These are phyloP conservation scores for Metopia argyrocephala DNA, from an alignment of 2,888 invertebrate species.

Conservation along the genomic window DNA sequence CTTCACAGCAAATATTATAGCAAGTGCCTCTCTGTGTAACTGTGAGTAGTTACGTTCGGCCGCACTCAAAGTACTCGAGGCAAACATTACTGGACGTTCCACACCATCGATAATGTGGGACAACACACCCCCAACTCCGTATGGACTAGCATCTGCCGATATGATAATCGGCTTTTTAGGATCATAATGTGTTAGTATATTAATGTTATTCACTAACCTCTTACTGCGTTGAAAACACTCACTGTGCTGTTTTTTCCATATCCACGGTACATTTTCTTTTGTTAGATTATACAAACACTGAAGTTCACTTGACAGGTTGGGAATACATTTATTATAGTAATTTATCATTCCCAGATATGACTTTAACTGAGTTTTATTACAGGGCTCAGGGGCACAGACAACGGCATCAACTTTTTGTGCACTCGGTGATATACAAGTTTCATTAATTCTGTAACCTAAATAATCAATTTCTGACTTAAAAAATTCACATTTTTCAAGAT, in stretches of 20 bases:
- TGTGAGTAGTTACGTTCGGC: slow-evolving; percentile 46
- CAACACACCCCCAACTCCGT: slow-evolving; percentile 38
- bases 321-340: slow-evolving; percentile 56
- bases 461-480: slow-evolving; percentile 47
- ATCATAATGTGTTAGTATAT: slow-evolving; percentile 41
- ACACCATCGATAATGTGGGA: slow-evolving; percentile 49
- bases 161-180: neutral
- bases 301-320: slow-evolving; percentile 49
- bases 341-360: slow-evolving; percentile 49
- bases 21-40: slow-evolving; percentile 30
- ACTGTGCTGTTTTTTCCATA: slow-evolving; percentile 31
- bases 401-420: slow-evolving; percentile 29
- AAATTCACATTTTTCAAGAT: slow-evolving; percentile 59
- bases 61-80: slow-evolving; percentile 31
- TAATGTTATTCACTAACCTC: slow-evolving; percentile 26
- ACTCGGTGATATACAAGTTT: slow-evolving; percentile 42
- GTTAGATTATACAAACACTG: slow-evolving; percentile 42
- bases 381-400: neutral
- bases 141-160: slow-evolving; percentile 38
- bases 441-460: slow-evolving; percentile 45
- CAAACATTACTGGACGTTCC: slow-evolving; percentile 53
- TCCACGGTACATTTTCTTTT: slow-evolving; percentile 34
- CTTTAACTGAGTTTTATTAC: slow-evolving; percentile 48
- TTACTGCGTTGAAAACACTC: slow-evolving; percentile 46
- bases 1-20: slow-evolving; percentile 33